Conservation (phyloP, 2,113 vertebrate species). For the Cromileptes altivelis region DNA sequence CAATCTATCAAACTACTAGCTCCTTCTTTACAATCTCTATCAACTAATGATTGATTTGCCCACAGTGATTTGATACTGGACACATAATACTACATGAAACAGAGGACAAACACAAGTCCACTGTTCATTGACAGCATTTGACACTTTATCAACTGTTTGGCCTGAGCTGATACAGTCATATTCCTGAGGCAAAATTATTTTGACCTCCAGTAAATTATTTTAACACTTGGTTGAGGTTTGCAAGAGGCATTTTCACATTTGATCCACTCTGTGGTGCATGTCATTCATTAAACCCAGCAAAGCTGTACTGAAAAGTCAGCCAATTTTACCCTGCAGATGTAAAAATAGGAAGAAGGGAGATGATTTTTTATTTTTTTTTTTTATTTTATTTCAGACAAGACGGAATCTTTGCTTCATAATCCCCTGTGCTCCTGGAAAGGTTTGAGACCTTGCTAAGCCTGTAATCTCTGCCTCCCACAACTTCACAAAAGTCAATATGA, state of each 20-base stretch:
- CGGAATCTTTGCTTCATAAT: conserved; percentile 71
- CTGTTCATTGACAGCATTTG: not conserved
- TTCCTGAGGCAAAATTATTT: conserved; percentile 2
- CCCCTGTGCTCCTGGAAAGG: conserved; percentile 70
- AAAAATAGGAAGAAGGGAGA: conserved; percentile 55
- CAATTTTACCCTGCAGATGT: conserved; percentile 62
- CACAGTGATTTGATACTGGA: not conserved
- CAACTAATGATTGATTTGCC: not conserved
- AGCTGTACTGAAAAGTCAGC: conserved; percentile 58
- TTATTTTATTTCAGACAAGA: conserved; percentile 55
- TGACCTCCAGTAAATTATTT: conserved; percentile 39
- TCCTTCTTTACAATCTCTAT: not conserved
- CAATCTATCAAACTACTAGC: not conserved
- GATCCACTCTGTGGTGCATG: conserved; percentile 46
- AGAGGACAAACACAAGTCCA: not conserved
- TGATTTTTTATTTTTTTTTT: conserved; percentile 3
- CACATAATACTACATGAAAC: not conserved
- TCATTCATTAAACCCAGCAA: conserved; percentile 64
- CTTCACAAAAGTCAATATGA: conserved; percentile 74
- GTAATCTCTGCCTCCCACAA: conserved; percentile 80
- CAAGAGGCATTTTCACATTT: conserved; percentile 56
- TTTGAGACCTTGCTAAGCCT: conserved; percentile 76
- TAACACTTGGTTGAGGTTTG: conserved; percentile 41
- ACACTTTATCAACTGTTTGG: conserved; percentile 16
- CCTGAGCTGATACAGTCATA: conserved; percentile 22